Evolutionary conservation across 2,888 invertebrate species (phyloP), one percentile per base, ranked within the genome.

Genomic region (Phyllotreta striolata): DNA sequence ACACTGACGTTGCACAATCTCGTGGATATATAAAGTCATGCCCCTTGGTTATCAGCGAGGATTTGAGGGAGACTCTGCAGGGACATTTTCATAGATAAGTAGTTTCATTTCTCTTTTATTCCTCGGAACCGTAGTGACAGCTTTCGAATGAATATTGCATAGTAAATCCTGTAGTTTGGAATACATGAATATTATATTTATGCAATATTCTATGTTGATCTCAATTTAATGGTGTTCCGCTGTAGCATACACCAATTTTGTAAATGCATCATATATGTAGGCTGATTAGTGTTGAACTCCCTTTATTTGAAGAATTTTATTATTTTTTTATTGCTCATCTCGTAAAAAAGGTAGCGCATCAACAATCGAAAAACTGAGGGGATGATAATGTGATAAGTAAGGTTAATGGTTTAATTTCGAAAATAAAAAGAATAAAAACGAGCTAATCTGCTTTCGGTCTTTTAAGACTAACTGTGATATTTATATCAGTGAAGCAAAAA

Each of bases 1-100:
- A 79, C 44, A 38, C 78, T 77, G 78, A 79, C 76, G 73, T 74
- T 74, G 79, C 76, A 75, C 73, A 74, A 76, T 72, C 74, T 70
- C 65, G 67, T 24, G 63, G 62, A 66, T 70, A 72, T 70, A 72
- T 71, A 71, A 72, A 64, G 66, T 64, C 70, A 59, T 67, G 70
- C 66, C 67, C 69, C 65, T 66, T 44, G 65, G 63, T 66, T 67
- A 59, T 66, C 63, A 63, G 60, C 55, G 63, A 60, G 65, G 62
- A 68, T 70, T 65, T 62, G 54, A 40, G 35, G 10, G 63, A 65
- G 35, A 60, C 58, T 44, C 62, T 14, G 60, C 56, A 51, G 66
- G 66, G 62, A 63, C 66, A 59, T 41, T 62, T 61, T 41, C 44
- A 41, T 62, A 55, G 63, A 57, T 58, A 55, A 61, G 56, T 63